Evolutionary conservation across 2,113 vertebrate genomes (phyloP).

Genomic region (Alligator mississippiensis): DNA sequence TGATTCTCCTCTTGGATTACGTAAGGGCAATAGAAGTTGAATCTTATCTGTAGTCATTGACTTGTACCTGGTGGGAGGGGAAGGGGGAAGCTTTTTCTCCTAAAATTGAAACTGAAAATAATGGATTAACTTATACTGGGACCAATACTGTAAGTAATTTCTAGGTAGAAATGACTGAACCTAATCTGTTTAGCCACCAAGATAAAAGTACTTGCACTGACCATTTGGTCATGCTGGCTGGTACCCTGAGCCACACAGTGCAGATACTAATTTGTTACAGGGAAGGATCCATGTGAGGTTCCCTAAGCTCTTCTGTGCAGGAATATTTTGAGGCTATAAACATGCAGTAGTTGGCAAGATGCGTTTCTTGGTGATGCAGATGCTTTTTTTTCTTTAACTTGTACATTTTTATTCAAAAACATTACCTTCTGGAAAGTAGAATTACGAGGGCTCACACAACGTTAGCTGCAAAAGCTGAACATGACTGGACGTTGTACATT

Average conservation of each 20-base stretch:
- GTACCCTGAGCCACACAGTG: fast-evolving
- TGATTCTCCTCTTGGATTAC: too few species aligned
- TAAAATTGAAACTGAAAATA: too few species aligned
- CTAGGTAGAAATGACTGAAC: too few species aligned
- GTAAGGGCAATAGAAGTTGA: too few species aligned
- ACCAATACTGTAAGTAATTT: too few species aligned
- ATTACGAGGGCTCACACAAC: not conserved
- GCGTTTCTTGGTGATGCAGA: not conserved
- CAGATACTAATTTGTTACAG: not conserved
- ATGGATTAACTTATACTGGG: too few species aligned
- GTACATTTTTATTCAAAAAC: not conserved
- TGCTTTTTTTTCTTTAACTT: not conserved
- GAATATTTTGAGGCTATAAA: not conserved
- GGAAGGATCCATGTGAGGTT: not conserved
- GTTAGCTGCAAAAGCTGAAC: not conserved
- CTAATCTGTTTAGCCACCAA: not conserved
- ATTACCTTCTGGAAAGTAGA: not conserved
- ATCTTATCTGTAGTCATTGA: too few species aligned
- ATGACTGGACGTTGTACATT: not conserved
- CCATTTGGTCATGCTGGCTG: not conserved
- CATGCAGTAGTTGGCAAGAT: not conserved
- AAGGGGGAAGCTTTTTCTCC: too few species aligned
- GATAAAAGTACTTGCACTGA: not conserved
- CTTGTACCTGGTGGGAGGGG: too few species aligned
- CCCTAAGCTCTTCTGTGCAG: not conserved